Base-by-base conservation (phyloP, 30 jellyfish, hydroid and myxozoan species). In the Cassiopea andromeda region DNA sequence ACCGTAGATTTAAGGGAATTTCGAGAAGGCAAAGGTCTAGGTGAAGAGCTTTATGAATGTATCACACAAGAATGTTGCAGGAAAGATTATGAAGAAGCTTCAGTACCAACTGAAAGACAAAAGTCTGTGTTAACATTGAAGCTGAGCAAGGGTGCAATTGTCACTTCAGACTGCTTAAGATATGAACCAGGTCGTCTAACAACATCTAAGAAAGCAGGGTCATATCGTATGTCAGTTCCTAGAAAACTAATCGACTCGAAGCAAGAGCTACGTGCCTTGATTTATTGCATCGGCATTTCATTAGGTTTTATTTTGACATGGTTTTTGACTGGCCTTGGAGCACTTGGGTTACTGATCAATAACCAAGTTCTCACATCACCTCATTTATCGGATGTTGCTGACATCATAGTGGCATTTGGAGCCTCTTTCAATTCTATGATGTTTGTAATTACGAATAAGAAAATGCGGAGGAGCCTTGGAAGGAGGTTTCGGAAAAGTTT, bases 261-360 rank as follows among this genome's bases (percentile, higher is more conserved):
- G 43, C 19, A 64, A 14, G 74, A 82, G 46, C 72, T 68, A 57
- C 82, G 91, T 44, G 82, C 83, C 18, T 27, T 83, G 60, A 1
- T 83, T 0, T 50, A 73, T 44, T 44, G 85, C 84, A n/a, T 83
- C 1, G 92, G 85, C 8, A 57, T 83, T 48, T 83, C 77, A 43
- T 64, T 83, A 0, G 83, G 85, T 27, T 83, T 83, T 46, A 1
- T 83, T 10, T 15, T 83, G 44, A 83, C 92, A 6, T 83, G 92
- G 92, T 50, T 83, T 43, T 60, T 50, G 6, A 47, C 78, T 1
- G 54, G 85, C 8, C 66, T 83, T 44, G 85, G 92, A 44, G 92
- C 92, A 0, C 44, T 69, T 58, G 92, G 92, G 43, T 71, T 69
- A 1, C 92, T 83, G 7, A 69, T 60, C 15, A 83, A 83, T 3